Base-by-base conservation (phyloP, 1,140 invertebrate genomes). In the Achatina immaculata region DNA sequence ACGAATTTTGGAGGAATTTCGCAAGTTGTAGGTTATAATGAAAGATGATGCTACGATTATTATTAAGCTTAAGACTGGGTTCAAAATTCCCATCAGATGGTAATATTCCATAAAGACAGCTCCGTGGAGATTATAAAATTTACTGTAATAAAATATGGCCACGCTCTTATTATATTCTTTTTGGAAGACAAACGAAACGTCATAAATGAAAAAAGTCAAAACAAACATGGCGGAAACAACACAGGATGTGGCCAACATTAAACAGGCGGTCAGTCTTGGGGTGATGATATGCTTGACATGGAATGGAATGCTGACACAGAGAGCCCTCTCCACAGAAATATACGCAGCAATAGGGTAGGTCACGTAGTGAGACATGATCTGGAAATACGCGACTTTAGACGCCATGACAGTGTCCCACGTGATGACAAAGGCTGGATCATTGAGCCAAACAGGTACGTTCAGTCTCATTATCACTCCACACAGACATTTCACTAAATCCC, bases 1-100 rank as follows among this genome's bases (percentile, higher is more conserved):
- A 14, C 38, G 69, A 42, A 72, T 14, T 19, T 28, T 36, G 69
- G 28, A 72, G n/a, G 19, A 72, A 16, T 36, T 72, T 34, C 31
- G 31, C 14, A 72, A 38, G 31, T 72, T 28, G 69, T 72, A 72
- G 69, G 42, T 38, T 16, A 72, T 72, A 38, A 72, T 72, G 38
- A 14, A 28, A 19, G 69, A n/a, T 28, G 31, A 38, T 19, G 38
- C 42, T 28, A 42, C 38, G 14, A 72, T 72, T 6, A 42, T 16
- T 16, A 72, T 9, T 11, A 72, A 72, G 69, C 69, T n/a, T 28
- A 72, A 16, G 31, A 72, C 42, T 34, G 69, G 69, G 38, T 72
- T 38, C 31, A 72, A 14, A 38, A 72, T 38, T 28, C 38, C 38
- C 9, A 72, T 38, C 16, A 72, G 28, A 16, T 72, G 34, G 38